These are phyloP conservation scores for Nowickia ferox DNA, from an alignment of 2,888 invertebrate species.

Conservation along the genomic window DNA sequence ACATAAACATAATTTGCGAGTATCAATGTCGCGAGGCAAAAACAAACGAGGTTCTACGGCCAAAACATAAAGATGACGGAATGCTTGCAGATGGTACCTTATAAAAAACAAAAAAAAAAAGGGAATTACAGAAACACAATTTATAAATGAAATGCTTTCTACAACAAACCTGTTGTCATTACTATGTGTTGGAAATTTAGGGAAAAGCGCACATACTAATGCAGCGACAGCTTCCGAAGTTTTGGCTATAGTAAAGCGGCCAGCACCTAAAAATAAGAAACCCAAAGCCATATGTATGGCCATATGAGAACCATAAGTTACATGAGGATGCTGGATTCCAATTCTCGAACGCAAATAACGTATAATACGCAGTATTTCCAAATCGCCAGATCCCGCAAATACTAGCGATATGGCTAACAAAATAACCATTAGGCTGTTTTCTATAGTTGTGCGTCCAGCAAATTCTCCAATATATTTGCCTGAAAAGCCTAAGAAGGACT, in stretches of 20 bases:
- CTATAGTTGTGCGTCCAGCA: constrained; percentile 94
- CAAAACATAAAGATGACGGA: constrained; percentile 97
- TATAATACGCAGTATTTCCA: constrained; percentile 91
- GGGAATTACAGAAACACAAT: constrained; percentile 29
- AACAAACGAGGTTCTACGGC: constrained; percentile 96
- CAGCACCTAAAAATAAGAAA: constrained; percentile 96
- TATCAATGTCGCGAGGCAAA: constrained; percentile 92
- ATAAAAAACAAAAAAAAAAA: not conserved
- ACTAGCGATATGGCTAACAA: constrained; percentile 89
- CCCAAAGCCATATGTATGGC: constrained; percentile 98
- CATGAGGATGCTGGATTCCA: constrained; percentile 88
- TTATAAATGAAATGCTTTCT: not conserved
- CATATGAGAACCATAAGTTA: constrained; percentile 96
- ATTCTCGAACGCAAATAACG: constrained; percentile 93
- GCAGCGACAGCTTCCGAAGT: constrained; percentile 94
- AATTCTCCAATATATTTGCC: constrained; percentile 92
- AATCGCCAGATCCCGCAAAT: constrained; percentile 97
- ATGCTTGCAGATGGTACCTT: constrained; percentile 98
- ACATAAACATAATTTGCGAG: constrained; percentile 91
- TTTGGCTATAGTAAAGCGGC: constrained; percentile 92
- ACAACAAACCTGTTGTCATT: constrained; percentile 94
- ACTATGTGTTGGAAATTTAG: constrained; percentile 97
- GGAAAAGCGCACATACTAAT: constrained; percentile 96
- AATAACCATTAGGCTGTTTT: constrained; percentile 93
- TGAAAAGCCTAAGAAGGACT: constrained; percentile 80